A percentile compares a stretch with the other conserved stretches of the same genome.
phyloP scores from a whole-genome alignment of 2,888 invertebrate genomes.

The Hirudinaria manillensis region DNA sequence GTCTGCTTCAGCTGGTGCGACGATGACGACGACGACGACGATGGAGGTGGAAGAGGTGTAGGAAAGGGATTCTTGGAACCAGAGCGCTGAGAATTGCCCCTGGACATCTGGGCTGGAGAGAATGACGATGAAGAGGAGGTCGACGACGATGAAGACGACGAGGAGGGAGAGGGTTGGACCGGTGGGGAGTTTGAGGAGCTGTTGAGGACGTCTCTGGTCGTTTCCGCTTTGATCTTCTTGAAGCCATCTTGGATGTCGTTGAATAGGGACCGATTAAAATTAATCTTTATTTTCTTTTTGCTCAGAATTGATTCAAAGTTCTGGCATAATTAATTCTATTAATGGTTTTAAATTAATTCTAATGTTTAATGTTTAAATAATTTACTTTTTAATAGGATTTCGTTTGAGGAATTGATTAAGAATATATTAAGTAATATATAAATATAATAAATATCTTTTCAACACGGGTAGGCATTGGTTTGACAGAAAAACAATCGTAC shows the following conservation, averaged over 20 bases:
- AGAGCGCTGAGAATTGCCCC: slow-evolving; percentile 3
- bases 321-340: too few relatives aligned
- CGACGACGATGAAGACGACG: slow-evolving; percentile 10
- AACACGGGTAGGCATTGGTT: too few relatives aligned
- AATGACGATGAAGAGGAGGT: neutral
- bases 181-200: neutral
- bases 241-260: neutral
- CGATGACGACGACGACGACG: neutral
- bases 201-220: neutral
- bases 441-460: too few relatives aligned
- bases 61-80: neutral
- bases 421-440: too few relatives aligned
- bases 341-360: too few relatives aligned
- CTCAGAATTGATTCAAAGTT: too few relatives aligned
- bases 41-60: neutral
- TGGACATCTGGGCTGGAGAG: slow-evolving; percentile 5
- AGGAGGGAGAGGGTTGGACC: neutral
- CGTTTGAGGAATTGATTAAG: too few relatives aligned
- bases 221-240: slow-evolving; percentile 23
- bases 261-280: neutral
- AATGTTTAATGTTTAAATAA: too few relatives aligned
- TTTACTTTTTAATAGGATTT: too few relatives aligned
- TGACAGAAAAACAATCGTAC: too few relatives aligned
- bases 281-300: too few relatives aligned
- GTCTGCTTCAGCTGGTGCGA: neutral